Percentiles rank a stretch among this genome's conserved stretches.
These are phyloP conservation scores for Omphaloscelis lunosa DNA, from an alignment of 2,888 invertebrate genomes.

Conservation along the genomic window DNA sequence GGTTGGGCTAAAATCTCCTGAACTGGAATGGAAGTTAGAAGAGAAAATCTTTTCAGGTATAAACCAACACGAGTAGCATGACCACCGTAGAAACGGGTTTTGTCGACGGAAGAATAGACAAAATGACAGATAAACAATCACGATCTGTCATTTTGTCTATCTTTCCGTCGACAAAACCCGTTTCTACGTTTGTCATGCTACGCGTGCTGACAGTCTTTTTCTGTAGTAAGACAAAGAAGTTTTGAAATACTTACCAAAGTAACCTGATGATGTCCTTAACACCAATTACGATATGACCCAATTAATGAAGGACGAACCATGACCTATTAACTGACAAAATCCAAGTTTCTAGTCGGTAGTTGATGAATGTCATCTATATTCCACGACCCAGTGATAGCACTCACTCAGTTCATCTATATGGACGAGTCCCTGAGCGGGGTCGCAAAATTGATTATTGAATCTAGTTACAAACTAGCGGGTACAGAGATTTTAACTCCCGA, in stretches of 20 bases:
- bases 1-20: background rate
- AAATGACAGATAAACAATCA: too few relatives aligned
- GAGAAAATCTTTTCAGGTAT: slow-evolving; percentile 5
- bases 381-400: slow-evolving; percentile 16
- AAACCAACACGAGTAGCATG: too few relatives aligned
- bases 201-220: background rate
- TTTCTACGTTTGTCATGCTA: too few relatives aligned
- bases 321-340: slow-evolving; percentile 9
- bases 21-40: slow-evolving; percentile 9
- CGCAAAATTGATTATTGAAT: slow-evolving; percentile 89
- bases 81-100: too few relatives aligned
- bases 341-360: slow-evolving; percentile 10
- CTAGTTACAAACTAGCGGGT: slow-evolving; percentile 87
- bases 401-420: slow-evolving; percentile 61
- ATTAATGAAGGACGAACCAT: slow-evolving; percentile 4
- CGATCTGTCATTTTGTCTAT: too few relatives aligned
- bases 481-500: slow-evolving; percentile 77
- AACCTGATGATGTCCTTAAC: background rate
- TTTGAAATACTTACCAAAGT: background rate
- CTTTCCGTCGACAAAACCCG: too few relatives aligned
- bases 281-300: background rate
- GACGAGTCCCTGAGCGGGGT: slow-evolving; percentile 72
- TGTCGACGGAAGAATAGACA: too few relatives aligned
- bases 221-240: background rate
- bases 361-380: slow-evolving; percentile 36